Conservation (phyloP, 2,888 invertebrate species). For the Volucella inflata region DNA sequence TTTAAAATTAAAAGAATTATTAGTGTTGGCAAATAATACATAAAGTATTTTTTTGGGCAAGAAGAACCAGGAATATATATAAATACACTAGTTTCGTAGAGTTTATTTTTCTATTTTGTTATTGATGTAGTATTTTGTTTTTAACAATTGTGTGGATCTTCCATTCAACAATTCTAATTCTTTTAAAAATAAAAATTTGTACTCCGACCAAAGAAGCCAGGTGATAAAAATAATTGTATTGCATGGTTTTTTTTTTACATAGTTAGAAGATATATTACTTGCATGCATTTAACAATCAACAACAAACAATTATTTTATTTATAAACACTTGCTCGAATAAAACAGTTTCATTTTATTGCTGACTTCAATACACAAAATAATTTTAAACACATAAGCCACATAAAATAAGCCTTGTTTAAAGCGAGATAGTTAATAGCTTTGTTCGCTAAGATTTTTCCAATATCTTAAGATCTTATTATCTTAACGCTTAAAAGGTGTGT, state of each 20-base stretch:
- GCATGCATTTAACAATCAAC: conserved; percentile 5
- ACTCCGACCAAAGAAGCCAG: conserved; percentile 46
- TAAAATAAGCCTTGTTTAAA: no score
- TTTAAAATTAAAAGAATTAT: conserved; percentile 69
- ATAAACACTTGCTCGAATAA: no score
- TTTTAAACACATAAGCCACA: neutral
- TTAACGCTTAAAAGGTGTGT: no score
- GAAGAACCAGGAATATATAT: conserved; percentile 33
- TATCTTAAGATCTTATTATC: no score
- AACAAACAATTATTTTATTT: neutral
- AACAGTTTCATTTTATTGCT: no score
- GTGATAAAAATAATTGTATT: conserved; percentile 46
- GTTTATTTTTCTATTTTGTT: conserved; percentile 17
- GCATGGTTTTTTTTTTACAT: conserved; percentile 35
- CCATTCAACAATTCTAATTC: conserved; percentile 70
- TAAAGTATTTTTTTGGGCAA: conserved; percentile 37
- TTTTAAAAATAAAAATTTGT: conserved; percentile 64
- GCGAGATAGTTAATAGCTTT: no score
- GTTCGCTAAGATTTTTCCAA: no score
- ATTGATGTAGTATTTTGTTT: conserved; percentile 1
- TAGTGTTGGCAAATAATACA: conserved; percentile 45
- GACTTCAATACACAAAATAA: no score
- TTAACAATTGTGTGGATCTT: conserved; percentile 40
- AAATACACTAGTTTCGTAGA: neutral
- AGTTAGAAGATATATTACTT: conserved; percentile 4